Evolutionary conservation across 2,797 vertebrate species (phyloP), one percentile per base, ranked within the genome.

Genomic region (Dallia pectoralis): DNA sequence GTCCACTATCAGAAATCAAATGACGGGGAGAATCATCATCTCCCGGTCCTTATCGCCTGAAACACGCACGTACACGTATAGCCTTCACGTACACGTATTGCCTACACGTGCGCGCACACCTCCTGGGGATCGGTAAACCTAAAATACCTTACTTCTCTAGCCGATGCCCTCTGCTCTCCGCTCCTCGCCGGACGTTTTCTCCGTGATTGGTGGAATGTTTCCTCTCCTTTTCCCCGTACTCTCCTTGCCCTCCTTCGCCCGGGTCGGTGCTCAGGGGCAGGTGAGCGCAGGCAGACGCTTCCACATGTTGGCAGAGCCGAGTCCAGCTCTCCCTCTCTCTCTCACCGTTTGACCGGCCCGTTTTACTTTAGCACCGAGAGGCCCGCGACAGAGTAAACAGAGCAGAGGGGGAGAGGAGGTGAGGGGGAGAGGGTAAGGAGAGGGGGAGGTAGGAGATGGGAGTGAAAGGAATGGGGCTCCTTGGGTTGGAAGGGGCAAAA

Each of bases 151-250:
- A 70, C 68, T 70, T 70, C 68, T 70, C 68, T 70, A 70, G 4
- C 68, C 68, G 68, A 70, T 70, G 48, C 68, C 68, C 68, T 70
- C 68, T 33, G 51, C 68, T 70, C 51, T 70, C 68, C 68, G 49
- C 32, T 70, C 51, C 49, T 70, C 68, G 9, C 32, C 68, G 25
- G 51, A 56, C 19, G 51, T 70, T 25, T 30, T 56, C 12, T 70
- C 68, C 68, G 68, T 70, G 68, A 36, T 70, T 70, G 36, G 48
- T 5, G 49, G n/a, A 70, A 70, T 56, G 51, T 70, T 70, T 56
- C 19, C n/a, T 70, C 12, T 36, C 29, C 19, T 51, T 47, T 30
- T 51, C n/a, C 66, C 40, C n/a, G 47, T 25, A 47, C 36, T 48
- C 36, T 48, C n/a, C 36, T 68, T 68, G 15, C 27, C 67, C 11